Evolutionary conservation across 1,140 invertebrate genomes (phyloP), one percentile per base, ranked within the genome.

Genomic region (Pogonognathellus flavescens): DNA sequence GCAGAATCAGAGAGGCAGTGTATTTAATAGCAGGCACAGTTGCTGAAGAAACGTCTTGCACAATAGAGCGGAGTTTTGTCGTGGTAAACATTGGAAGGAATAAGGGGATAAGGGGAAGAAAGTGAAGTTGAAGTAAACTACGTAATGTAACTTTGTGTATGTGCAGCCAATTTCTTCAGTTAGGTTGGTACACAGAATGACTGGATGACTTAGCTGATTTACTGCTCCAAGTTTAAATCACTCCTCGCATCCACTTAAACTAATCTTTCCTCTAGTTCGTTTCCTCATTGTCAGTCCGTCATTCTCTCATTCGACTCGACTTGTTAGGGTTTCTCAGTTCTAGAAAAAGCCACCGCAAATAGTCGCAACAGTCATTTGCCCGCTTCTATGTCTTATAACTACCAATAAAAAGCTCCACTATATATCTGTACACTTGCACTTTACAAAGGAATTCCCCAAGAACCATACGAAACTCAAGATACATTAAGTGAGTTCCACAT

Each of bases 211-310:
- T 50, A n/a, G 11, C 16, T 76, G 31, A 76, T 76, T 72, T 72
- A 49, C 66, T 72, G 25, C 31, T 72, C 41, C 13, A 9, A 76
- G 22, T 50, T 66, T 76, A 76, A 76, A 76, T 76, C 70, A 49
- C 25, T 76, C 10, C 70, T 76, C 16, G 70, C 41, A 76, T 76
- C 70, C 70, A 50, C 70, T 76, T 76, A 76, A 6, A 72, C 70
- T 70, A 70, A 70, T 70, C 66, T 70, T 76, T 50, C n/a, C 9
- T 18, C 41, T 16, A 41, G 9, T 18, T n/a, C 25, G 16, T 49
- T 41, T 49, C n/a, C 25, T 31, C 25, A 11, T n/a, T 62, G 59
- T 57, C 31, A 76, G 14, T 76, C 16, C 31, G 14, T 76, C 70
- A 49, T 76, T 25, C 14, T 11, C 62, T 66, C 20, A 16, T 66